Base-by-base conservation (phyloP, 2,797 vertebrate species). In the Neolamprologus multifasciatus region DNA sequence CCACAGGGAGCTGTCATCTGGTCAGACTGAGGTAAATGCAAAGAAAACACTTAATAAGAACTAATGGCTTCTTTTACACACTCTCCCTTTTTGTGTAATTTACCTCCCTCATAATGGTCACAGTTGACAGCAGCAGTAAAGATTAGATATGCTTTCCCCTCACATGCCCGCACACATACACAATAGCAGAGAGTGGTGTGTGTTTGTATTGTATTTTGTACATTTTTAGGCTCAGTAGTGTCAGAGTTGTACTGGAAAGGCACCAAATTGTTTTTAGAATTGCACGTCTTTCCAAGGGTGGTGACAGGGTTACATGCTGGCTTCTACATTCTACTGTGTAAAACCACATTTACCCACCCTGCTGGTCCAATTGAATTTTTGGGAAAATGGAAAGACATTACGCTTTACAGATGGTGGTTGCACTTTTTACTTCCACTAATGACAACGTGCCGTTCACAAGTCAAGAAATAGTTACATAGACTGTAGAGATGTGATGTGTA, bases 1-100 rank as follows among this genome's bases (percentile, higher is more conserved):
- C 88, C 78, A 85, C 36, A 4, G 77, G 79, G 84, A 80, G 78
- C 57, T 82, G 84, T 84, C 86, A 83, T 54, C 78, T 64, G 78
- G 86, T 78, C 64, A 45, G 23, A 79, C 21, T 21, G 40, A 86
- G 71, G 79, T 79, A 82, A 83, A 92, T 31, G 84, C 86, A 91
- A 87, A 89, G 82, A 89, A 92, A 90, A 79, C 57, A 86, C 80
- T 85, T 87, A 57, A 87, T 71, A 86, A 85, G 81, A 91, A 90
- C 87, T 89, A 92, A 93, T 89, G 80, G 81, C 74, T 57, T 87
- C 48, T 74, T 87, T 78, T 69, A 88, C 77, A 82, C 78, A 69
- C 38, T 59, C 50, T 38, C 43, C 9, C 45, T 57, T 57, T 78
- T 55, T 83, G 50, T 87, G 81, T 84, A 85, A 90, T 90, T 84